Percentiles rank a stretch among this genome's conserved stretches.
Conservation (phyloP, 1,140 invertebrate genomes). For the Eriosoma lanigerum region DNA sequence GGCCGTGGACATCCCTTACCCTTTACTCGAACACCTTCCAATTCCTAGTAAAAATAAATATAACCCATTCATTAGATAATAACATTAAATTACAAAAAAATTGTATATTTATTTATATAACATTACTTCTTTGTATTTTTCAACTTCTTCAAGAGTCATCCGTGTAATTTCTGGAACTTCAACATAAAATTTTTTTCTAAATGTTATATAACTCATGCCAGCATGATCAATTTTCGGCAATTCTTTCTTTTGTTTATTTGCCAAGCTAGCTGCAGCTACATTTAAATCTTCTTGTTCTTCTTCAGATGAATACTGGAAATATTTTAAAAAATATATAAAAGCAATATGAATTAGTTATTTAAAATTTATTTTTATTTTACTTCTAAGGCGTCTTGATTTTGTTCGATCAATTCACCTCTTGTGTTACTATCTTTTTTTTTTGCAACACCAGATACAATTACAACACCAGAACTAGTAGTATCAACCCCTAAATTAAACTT, state of each 20-base stretch:
- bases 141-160: slow-evolving; percentile 89
- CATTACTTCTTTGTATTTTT: slow-evolving; percentile 70
- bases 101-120: background rate
- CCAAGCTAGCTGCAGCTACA: slow-evolving; percentile 83
- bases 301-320: slow-evolving; percentile 83
- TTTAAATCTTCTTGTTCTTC: slow-evolving; percentile 94
- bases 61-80: no score
- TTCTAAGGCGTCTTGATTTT: slow-evolving; percentile 95
- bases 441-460: slow-evolving; percentile 86
- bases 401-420: slow-evolving; percentile 90
- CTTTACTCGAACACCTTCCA: slow-evolving; percentile 84
- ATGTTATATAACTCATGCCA: slow-evolving; percentile 80
- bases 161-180: slow-evolving; percentile 87
- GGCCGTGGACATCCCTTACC: slow-evolving; percentile 91
- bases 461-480: slow-evolving; percentile 62
- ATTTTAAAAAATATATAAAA: background rate
- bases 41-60: slow-evolving; percentile 60
- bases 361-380: slow-evolving; percentile 55
- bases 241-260: slow-evolving; percentile 86
- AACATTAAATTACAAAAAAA: no score
- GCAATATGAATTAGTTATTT: background rate
- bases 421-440: slow-evolving; percentile 81
- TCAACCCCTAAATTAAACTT: slow-evolving; percentile 47
- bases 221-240: slow-evolving; percentile 86
- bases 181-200: slow-evolving; percentile 95